These are phyloP conservation scores for Nautilus pompilius DNA, from an alignment of 1,140 invertebrate species.

Conservation along the genomic window DNA sequence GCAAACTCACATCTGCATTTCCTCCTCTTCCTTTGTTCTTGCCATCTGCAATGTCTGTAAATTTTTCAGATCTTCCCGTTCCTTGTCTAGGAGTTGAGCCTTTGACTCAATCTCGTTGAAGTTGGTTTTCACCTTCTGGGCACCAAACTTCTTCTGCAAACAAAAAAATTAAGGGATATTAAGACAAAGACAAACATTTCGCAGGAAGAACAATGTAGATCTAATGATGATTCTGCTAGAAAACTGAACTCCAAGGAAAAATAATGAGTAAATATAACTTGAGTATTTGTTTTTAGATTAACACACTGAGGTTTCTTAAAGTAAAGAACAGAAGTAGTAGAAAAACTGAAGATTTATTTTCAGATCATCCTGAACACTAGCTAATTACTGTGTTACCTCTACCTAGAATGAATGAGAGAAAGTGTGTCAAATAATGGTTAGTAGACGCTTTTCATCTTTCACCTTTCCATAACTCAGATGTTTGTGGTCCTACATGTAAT, in stretches of 20 bases:
- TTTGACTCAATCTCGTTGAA: slow-evolving; percentile 94
- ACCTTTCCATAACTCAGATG: too few relatives aligned
- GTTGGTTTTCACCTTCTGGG: slow-evolving; percentile 87
- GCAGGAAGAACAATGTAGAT: neutral
- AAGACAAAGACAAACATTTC: neutral
- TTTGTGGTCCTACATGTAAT: too few relatives aligned
- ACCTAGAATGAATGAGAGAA: too few relatives aligned
- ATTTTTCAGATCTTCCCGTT: slow-evolving; percentile 71
- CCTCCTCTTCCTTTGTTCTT: slow-evolving; percentile 60
- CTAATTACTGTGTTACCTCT: too few relatives aligned
- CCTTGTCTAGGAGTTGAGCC: slow-evolving; percentile 63
- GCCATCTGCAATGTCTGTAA: slow-evolving; percentile 57
- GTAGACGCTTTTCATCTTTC: too few relatives aligned
- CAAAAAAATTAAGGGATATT: neutral
- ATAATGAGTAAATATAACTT: neutral
- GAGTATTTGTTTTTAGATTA: too few relatives aligned
- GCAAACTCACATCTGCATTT: slow-evolving; percentile 58
- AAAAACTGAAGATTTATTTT: too few relatives aligned
- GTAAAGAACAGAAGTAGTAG: too few relatives aligned
- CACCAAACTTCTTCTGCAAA: slow-evolving; percentile 75
- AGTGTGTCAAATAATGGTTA: too few relatives aligned
- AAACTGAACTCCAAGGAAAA: neutral
- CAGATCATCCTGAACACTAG: too few relatives aligned
- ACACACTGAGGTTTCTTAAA: too few relatives aligned
- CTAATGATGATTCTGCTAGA: neutral